Base-by-base conservation (phyloP, 2,888 invertebrate species). In the Parelbella ahira region DNA sequence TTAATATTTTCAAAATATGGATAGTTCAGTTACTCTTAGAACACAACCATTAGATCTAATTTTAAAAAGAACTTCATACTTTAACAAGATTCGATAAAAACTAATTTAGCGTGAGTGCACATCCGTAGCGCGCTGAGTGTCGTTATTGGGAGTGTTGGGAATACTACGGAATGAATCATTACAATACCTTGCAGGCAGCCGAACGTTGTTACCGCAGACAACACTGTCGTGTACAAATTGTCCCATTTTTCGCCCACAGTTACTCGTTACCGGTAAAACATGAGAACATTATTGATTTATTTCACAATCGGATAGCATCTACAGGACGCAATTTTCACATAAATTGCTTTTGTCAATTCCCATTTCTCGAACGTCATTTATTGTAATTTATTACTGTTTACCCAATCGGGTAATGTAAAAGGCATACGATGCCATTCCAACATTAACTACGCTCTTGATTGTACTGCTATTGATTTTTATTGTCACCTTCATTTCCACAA, bases 321-420 rank as follows among this genome's bases (percentile, higher is more conserved):
- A 59, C 51, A 54, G 53, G 51, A 65, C 68, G 55, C 62, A 69
- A 68, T 75, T 74, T 69, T 60, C 63, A 57, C 56, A 63, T 65
- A 70, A 68, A 78, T 73, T 72, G 66, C 52, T 64, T 68, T 68
- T 65, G 68, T 70, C 68, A 73, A 73, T 70, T 68, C 58, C 60
- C 59, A 68, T 70, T 74, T 68, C 60, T 60, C 53, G 60, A 59
- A 63, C 68, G 68, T 69, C 73, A 63, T 53, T 51, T 59, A 58
- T 47, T 45, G 60, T 71, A 66, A 76, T 76, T 79, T 71, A 74
- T 73, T 54, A 51, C 57, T 70, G 68, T 72, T 73, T 71, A 65
- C 58, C 48, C 53, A 50, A 45, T 45, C 48, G 28, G 21, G 42
- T 42, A 42, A 42, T 34, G 42, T 34, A 34, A 34, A 34, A 42